A percentile compares a stretch with the other conserved stretches of the same genome.
Evolutionary conservation across 2,797 vertebrate species (phyloP).

Genomic region (Onychomys torridus): DNA sequence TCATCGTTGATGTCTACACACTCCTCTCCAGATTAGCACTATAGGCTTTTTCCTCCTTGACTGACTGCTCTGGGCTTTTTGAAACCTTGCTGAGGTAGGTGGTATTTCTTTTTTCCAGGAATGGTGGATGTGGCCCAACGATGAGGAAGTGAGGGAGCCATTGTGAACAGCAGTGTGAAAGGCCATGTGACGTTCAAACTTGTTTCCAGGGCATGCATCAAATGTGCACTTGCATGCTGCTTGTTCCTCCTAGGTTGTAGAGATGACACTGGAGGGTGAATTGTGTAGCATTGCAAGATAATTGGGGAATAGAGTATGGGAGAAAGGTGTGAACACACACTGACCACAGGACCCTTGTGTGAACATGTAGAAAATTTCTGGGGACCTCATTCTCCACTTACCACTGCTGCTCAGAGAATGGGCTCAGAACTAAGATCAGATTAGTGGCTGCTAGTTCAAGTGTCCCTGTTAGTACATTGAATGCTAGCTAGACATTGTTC

Average conservation of each 20-base stretch:
- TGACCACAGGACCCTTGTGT: too few relatives aligned
- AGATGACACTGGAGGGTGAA: background rate
- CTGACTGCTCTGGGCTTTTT: too few relatives aligned
- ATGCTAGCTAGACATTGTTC: too few relatives aligned
- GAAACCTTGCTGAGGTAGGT: too few relatives aligned
- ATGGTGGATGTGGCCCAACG: background rate
- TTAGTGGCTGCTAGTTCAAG: background rate
- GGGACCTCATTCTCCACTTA: too few relatives aligned
- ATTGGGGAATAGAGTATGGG: background rate
- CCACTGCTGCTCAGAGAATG: background rate
- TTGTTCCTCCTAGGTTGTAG: too few relatives aligned
- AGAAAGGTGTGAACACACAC: background rate
- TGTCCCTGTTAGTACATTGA: too few relatives aligned
- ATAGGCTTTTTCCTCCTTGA: too few relatives aligned
- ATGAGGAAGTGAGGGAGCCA: too few relatives aligned
- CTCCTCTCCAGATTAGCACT: too few relatives aligned
- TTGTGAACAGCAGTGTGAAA: background rate
- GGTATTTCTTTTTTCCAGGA: background rate
- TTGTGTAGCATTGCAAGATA: background rate
- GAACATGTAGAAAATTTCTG: background rate
- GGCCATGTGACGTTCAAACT: too few relatives aligned
- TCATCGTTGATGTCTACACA: fast-evolving
- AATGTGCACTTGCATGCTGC: fast-evolving
- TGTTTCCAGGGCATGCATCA: background rate
- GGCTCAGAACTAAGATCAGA: background rate